Base-by-base conservation (phyloP, 2,797 vertebrate species). In the Thripadectes ignobilis region DNA sequence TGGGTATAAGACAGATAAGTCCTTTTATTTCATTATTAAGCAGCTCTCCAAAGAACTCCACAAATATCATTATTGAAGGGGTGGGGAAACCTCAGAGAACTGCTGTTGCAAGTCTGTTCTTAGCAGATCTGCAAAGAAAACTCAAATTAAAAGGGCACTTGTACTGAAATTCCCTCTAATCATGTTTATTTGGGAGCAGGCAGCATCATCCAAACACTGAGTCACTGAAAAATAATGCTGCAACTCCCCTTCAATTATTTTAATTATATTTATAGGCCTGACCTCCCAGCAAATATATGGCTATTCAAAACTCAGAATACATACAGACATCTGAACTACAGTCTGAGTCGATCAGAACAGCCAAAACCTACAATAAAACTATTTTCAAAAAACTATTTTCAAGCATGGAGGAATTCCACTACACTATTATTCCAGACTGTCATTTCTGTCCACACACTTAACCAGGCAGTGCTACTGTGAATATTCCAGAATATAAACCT, bases 1-100 rank as follows among this genome's bases (percentile, higher is more conserved):
- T 90, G 93, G 95, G 96, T 95, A 96, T 95, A 96, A 96, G 94
- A 96, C 79, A 97, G 76, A 93, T 93, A 95, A 96, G 93, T 94
- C 67, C 74, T 97, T 97, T 96, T 96, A 97, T 88, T 94, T 85
- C 59, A 79, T 62, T 92, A 94, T 90, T 95, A 88, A 92, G 96
- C 94, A 96, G 96, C 73, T 96, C 96, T 95, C 94, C 67, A 71
- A 95, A 96, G 95, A 95, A 39, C 94, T 95, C 89, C 95, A 88
- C 88, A 95, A 85, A 76, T 90, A 92, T 6, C 5, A 74, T 57
- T 85, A 90, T 1, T 76, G 57, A 87, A 93, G 54, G 88, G 80
- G 57, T 82, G 65, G 71, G 93, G 84, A 58, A 85, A 77, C 77
- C 74, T 95, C 83, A 94, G 94, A 94, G 92, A 96, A 95, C 89